Conservation (phyloP, 1,140 invertebrate species). For the Apocrypta bakeri region DNA sequence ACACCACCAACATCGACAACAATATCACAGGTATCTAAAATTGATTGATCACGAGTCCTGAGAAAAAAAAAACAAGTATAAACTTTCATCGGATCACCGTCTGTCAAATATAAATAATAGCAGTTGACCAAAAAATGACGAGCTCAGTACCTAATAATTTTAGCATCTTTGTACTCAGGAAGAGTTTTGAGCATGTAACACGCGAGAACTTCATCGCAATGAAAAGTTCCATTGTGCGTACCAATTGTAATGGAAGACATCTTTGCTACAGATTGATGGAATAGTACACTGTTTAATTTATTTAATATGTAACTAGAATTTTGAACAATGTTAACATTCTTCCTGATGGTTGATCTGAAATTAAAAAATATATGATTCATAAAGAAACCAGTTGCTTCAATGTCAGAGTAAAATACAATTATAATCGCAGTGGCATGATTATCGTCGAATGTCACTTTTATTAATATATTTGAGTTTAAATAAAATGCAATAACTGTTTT, state of each 20-base stretch:
- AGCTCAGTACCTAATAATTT: constrained; percentile 82
- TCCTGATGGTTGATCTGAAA: neutral
- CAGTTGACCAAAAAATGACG: neutral
- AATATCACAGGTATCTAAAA: constrained; percentile 91
- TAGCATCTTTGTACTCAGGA: constrained; percentile 86
- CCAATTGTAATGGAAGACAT: constrained; percentile 77
- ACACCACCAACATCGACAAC: constrained; percentile 97
- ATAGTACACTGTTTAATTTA: neutral
- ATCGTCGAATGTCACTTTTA: too few relatives aligned
- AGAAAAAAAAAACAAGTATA: constrained; percentile 22
- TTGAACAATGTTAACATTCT: neutral
- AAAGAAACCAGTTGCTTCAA: neutral
- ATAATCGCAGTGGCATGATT: too few relatives aligned
- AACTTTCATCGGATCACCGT: too few relatives aligned
- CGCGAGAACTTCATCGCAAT: constrained; percentile 97
- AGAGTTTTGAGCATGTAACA: constrained; percentile 92
- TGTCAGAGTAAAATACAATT: too few relatives aligned
- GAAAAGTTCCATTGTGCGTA: constrained; percentile 89
- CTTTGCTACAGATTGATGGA: neutral
- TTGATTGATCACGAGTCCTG: constrained; percentile 77
- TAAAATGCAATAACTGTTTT: too few relatives aligned
- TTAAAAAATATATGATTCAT: neutral
- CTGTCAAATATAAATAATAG: neutral
- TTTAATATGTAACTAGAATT: constrained; percentile 7
- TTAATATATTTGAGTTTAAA: too few relatives aligned